phyloP scores from a whole-genome alignment of 1,140 invertebrate species.

The Apis dorsata region DNA sequence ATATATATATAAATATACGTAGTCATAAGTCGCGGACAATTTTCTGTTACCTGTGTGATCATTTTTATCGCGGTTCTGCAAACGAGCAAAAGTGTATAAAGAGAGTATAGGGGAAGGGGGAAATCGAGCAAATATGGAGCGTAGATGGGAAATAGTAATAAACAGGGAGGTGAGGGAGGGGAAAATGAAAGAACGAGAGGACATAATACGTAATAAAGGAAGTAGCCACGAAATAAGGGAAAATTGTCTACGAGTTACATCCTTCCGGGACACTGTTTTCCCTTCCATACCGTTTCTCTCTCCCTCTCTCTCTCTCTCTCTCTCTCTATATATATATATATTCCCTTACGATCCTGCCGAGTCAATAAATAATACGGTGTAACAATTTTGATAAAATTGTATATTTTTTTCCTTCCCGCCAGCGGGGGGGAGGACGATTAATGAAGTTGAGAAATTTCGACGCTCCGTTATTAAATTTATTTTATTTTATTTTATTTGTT shows the following conservation, averaged over 20 bases:
- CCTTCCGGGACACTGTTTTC: neutral
- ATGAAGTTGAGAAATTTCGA: neutral
- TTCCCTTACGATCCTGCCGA: neutral
- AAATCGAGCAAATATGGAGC: neutral
- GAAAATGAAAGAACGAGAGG: constrained; percentile 39
- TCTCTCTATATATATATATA: too few relatives aligned
- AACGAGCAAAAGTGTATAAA: neutral
- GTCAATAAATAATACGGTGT: neutral
- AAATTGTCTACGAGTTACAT: constrained; percentile 37
- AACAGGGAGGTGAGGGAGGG: constrained; percentile 25
- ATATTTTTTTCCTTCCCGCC: neutral
- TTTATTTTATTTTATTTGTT: too few relatives aligned
- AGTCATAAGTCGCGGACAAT: constrained; percentile 33
- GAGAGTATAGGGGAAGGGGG: neutral
- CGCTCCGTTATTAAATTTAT: too few relatives aligned
- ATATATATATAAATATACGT: too few relatives aligned
- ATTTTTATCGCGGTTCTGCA: constrained; percentile 13
- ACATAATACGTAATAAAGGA: constrained; percentile 45
- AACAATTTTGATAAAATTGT: constrained; percentile 2
- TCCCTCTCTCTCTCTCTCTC: too few relatives aligned
- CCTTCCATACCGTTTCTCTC: too few relatives aligned
- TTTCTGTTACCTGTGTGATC: constrained; percentile 24
- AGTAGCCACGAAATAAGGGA: constrained; percentile 34
- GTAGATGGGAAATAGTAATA: constrained; percentile 11
- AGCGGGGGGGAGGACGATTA: neutral